These are phyloP conservation scores for Calliopsis andreniformis DNA, from an alignment of 1,140 invertebrate species.

Conservation along the genomic window DNA sequence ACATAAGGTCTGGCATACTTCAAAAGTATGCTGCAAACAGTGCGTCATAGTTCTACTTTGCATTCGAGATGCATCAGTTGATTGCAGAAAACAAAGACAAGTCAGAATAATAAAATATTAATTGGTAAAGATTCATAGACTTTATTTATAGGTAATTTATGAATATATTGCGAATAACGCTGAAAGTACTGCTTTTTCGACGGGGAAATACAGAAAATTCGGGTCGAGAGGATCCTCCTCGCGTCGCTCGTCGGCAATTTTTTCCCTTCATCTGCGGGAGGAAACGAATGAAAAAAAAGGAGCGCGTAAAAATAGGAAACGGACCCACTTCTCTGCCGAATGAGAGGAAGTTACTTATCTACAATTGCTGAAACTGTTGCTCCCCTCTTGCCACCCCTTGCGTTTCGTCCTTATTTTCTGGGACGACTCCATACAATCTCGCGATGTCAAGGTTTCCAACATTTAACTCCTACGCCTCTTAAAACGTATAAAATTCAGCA, in stretches of 20 bases:
- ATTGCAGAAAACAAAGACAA: background rate
- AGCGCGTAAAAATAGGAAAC: slow-evolving; percentile 58
- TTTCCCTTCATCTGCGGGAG: slow-evolving; percentile 51
- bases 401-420: background rate
- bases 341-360: slow-evolving; percentile 52
- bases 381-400: background rate
- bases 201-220: slow-evolving; percentile 64
- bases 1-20: too few species aligned
- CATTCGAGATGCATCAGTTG: background rate
- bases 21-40: too few species aligned
- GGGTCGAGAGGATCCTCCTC: slow-evolving; percentile 63
- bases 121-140: slow-evolving; percentile 28
- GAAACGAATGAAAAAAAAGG: slow-evolving; percentile 47
- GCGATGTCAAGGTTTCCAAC: background rate
- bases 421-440: background rate
- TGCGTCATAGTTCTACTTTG: background rate
- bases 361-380: slow-evolving; percentile 17
- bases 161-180: slow-evolving; percentile 60
- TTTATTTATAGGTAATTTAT: slow-evolving; percentile 56
- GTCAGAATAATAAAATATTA: slow-evolving; percentile 33
- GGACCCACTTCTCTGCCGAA: slow-evolving; percentile 56
- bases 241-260: slow-evolving; percentile 62
- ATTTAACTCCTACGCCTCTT: background rate
- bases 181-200: slow-evolving; percentile 51
- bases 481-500: too few species aligned